These are phyloP conservation scores for Zaprionus davidi DNA, from an alignment of 1,140 invertebrate species.

Conservation along the genomic window DNA sequence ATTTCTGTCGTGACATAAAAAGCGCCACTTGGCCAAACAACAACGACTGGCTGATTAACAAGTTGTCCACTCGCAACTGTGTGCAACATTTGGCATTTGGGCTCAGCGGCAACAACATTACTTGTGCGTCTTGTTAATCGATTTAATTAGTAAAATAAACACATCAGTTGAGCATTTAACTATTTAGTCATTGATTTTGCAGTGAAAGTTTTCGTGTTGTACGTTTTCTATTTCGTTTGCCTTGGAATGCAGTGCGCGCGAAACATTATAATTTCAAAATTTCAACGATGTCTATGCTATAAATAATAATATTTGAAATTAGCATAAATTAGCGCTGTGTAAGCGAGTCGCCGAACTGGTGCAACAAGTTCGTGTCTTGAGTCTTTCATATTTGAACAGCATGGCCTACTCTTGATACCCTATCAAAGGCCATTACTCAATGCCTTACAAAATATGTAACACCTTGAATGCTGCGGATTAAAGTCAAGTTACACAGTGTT, in stretches of 20 bases:
- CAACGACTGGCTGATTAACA: conserved; percentile 48
- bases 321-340: conserved; percentile 48
- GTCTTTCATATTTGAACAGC: conserved; percentile 48
- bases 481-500: background rate
- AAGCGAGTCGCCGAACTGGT: conserved; percentile 62
- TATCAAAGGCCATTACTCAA: conserved; percentile 14
- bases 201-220: conserved; percentile 39
- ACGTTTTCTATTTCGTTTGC: conserved; percentile 52
- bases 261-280: conserved; percentile 15
- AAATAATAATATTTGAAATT: conserved; percentile 36
- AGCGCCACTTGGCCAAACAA: conserved; percentile 44
- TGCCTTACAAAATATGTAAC: conserved; percentile 10
- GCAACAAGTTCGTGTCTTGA: conserved; percentile 65
- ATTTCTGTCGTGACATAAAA: conserved; percentile 47
- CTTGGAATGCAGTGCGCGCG: conserved; percentile 25
- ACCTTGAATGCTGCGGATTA: conserved; percentile 4
- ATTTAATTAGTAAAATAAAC: conserved; percentile 64
- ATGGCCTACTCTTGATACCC: conserved; percentile 19
- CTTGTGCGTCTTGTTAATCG: conserved; percentile 60
- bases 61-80: conserved; percentile 35
- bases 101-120: background rate
- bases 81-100: conserved; percentile 41
- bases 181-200: conserved; percentile 38
- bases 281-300: conserved; percentile 3
- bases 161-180: conserved; percentile 33